Percentiles rank a stretch among this genome's conserved stretches.
Evolutionary conservation across 2,113 vertebrate species (phyloP).

Genomic region (Pedionomus torquatus): DNA sequence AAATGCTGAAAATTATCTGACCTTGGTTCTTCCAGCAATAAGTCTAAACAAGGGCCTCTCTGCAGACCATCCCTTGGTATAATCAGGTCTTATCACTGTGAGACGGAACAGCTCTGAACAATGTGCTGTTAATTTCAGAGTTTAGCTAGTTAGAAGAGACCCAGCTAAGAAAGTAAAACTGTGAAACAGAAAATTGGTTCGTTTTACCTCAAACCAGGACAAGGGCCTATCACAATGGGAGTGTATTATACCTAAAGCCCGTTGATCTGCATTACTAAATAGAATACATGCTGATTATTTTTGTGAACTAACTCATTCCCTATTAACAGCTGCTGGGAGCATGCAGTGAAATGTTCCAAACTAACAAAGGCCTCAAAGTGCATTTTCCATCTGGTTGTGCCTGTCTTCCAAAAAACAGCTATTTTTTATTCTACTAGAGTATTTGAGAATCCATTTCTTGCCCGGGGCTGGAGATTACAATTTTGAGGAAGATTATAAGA

Average conservation of each 20-base stretch:
- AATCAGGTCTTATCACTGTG: no score
- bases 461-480: neutral
- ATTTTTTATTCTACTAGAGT: neutral
- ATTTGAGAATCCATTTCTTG: neutral
- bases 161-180: no score
- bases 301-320: neutral
- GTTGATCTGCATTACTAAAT: neutral
- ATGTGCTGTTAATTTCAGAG: no score
- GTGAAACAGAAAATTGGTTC: no score
- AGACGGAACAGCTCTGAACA: no score
- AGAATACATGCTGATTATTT: neutral
- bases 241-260: neutral
- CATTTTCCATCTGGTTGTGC: neutral
- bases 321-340: neutral
- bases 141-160: no score
- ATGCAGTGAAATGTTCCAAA: neutral
- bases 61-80: no score
- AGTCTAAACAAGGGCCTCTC: no score
- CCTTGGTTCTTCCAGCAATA: no score
- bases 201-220: no score
- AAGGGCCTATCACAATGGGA: neutral
- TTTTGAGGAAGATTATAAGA: neutral
- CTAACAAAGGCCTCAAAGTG: neutral
- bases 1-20: no score
- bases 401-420: neutral